Evolutionary conservation across 1,140 invertebrate species (phyloP).

Genomic region (Luehdorfia chinensis): DNA sequence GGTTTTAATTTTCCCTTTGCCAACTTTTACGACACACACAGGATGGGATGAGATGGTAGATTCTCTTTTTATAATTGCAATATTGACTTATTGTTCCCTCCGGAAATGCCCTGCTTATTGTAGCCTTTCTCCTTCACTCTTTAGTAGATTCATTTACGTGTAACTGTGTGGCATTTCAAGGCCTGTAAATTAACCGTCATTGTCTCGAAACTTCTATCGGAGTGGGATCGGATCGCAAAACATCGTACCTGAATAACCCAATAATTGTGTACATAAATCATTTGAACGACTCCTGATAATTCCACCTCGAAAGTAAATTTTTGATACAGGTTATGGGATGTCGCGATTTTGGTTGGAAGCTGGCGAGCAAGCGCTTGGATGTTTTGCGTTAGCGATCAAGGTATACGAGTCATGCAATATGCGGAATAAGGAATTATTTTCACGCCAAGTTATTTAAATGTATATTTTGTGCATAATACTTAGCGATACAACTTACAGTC

Average conservation of each 20-base stretch:
- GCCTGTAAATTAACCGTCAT: conserved; percentile 63
- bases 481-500: too few species aligned
- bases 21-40: too few species aligned
- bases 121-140: background rate
- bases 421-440: background rate
- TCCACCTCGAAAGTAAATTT: conserved; percentile 54
- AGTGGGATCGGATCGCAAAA: conserved; percentile 60
- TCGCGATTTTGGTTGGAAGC: background rate
- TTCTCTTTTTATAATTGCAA: too few species aligned
- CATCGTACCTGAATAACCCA: conserved; percentile 72
- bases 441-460: too few species aligned
- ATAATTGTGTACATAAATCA: conserved; percentile 77
- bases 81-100: too few species aligned
- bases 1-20: too few species aligned
- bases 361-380: too few species aligned
- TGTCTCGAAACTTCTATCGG: conserved; percentile 63
- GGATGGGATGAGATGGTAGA: too few species aligned
- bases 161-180: background rate
- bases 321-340: conserved; percentile 24
- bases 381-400: background rate
- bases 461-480: too few species aligned
- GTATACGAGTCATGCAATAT: background rate
- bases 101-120: too few species aligned
- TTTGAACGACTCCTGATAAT: conserved; percentile 76
- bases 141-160: background rate